Base-by-base conservation (phyloP, 2,797 vertebrate genomes). In the Acanthornis magna region DNA sequence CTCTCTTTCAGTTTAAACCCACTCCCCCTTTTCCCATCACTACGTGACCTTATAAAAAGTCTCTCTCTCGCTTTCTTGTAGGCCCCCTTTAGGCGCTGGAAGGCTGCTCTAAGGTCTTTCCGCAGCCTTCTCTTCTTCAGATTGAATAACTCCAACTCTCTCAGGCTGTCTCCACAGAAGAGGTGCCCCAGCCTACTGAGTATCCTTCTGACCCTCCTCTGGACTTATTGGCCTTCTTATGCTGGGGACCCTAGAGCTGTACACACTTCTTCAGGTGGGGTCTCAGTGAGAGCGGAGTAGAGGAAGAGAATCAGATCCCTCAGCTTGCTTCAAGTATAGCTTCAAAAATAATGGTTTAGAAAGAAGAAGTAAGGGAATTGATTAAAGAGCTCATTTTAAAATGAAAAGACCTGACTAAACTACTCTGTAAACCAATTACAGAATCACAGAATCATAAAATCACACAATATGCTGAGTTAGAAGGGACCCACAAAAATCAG, bases 211-310 rank as follows among this genome's bases (percentile, higher is more conserved):
- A 32, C 13, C 6, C 26, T 61, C 7, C 22, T 55, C 22, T 68
- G 42, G 57, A 12, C 8, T 75, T 34, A 48, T 2, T 82, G 26
- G 17, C 16, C 4, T 70, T 57, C 42, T 50, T 21, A 18, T 43
- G 14, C 32, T 50, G 32, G 5, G 6, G 8, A 3, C 0, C 27
- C 6, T 36, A 51, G 20, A 63, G 38, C 19, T 57, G 13, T 32
- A n/a, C 11, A 29, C 5, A 26, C 16, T 57, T 66, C 14, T 53
- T 36, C 22, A 57, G 29, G 32, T 25, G 17, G 7, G 14, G 9
- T 43, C 22, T n/a, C 42, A 25, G 10, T 36, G 42, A 89, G 23
- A 55, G 4, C 0, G 0, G 42, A n/a, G 10, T 32, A 51, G n/a
- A 45, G 29, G 14, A 71, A 26, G 4, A 50, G 2, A 57, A 27